Base-by-base conservation (phyloP, 2,888 invertebrate genomes). In the Torymus aiolomorphi region DNA sequence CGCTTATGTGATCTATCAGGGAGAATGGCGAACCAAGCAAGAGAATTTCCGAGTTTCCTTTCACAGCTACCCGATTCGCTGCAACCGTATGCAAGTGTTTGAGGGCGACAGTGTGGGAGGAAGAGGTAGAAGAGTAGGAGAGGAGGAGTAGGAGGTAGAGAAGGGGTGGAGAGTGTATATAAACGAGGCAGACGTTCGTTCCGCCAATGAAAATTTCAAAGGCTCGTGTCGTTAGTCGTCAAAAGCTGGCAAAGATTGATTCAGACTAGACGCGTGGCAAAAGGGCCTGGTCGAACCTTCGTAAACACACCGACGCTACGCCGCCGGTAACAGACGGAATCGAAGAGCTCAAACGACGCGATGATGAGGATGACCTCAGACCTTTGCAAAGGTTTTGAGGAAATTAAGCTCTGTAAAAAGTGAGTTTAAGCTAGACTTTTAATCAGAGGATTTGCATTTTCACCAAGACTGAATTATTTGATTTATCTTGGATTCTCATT, bases 171-270 rank as follows among this genome's bases (percentile, higher is more conserved):
- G 20, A 14, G n/a, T 16, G 20, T 16, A 57, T 54, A 71, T 54
- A 67, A 80, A 76, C 63, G 65, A 75, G 71, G 20, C 65, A 80
- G 67, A 73, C 73, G 57, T 56, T 72, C 73, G 63, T 63, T 69
- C 67, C 76, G 59, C 52, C 78, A 69, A 81, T 78, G 78, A 81
- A 76, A 77, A 78, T 78, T 75, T 78, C 78, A 81, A 78, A 81
- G 75, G 72, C 42, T 63, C 72, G 72, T 72, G 72, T 78, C 75
- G 78, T 78, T 81, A 76, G 67, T 66, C 76, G 70, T 76, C 74
- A 74, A 77, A 78, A 71, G 72, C 63, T 70, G 24, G 57, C 74
- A 74, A 78, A 78, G 70, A 78, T 78, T 80, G 66, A 81, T 78
- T 76, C 77, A 71, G 52, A 77, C 42, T 49, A 63, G 59, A 31